A percentile compares a stretch with the other conserved stretches of the same genome.
phyloP scores from a whole-genome alignment of 2,113 vertebrate genomes.

The Irena cyanogastra region DNA sequence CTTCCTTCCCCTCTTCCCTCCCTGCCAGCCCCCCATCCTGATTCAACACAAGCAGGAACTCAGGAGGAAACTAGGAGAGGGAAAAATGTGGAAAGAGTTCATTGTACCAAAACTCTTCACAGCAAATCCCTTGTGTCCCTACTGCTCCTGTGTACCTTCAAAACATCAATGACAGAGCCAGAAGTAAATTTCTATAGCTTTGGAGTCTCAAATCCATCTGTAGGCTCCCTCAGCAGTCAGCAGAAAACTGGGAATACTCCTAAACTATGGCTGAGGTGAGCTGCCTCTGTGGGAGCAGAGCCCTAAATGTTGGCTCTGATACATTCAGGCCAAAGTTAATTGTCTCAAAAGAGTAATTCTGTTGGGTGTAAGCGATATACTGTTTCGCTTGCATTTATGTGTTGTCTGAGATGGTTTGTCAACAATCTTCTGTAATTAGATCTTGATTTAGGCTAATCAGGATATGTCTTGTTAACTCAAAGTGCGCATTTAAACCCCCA shows the following conservation, averaged over 20 bases:
- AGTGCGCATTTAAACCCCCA: neutral
- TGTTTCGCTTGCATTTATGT: neutral
- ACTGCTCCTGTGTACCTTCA: neutral
- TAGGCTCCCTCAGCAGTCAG: neutral
- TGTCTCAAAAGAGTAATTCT: neutral
- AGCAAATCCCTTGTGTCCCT: neutral
- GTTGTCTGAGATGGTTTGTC: constrained; percentile 28
- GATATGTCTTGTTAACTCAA: constrained; percentile 12
- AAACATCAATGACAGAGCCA: neutral
- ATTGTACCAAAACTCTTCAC: neutral
- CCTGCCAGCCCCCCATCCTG: neutral
- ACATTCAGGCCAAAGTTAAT: neutral
- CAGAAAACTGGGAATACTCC: neutral
- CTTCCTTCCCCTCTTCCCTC: neutral
- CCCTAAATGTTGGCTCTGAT: neutral
- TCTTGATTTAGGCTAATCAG: constrained; percentile 40
- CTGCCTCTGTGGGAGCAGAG: neutral
- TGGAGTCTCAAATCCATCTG: neutral
- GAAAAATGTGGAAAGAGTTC: neutral
- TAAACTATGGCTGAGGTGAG: neutral
- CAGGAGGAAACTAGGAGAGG: neutral
- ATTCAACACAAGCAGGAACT: neutral
- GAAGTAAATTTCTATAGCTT: neutral
- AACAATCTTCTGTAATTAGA: constrained; percentile 25
- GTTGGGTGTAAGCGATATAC: neutral